Base-by-base conservation (phyloP, 2,888 invertebrate species). In the Acleris literana region DNA sequence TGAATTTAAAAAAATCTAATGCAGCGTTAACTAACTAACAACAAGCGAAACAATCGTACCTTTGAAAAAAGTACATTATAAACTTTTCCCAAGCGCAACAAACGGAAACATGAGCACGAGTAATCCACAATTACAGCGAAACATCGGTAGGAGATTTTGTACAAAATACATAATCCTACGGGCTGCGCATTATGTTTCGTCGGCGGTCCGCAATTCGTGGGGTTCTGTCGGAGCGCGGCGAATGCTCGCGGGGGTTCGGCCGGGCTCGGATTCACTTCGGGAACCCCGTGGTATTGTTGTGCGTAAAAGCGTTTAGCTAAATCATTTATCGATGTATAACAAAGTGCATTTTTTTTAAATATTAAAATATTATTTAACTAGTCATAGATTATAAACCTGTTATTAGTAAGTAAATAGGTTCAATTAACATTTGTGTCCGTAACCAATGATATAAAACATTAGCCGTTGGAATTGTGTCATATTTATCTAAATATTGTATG, bases 61-160 rank as follows among this genome's bases (percentile, higher is more conserved):
- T 57, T 44, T 57, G 51, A 46, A 60, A 65, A 63, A 49, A 60
- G 29, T 52, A 51, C 52, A 61, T 61, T 65, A 61, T 60, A 65
- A 65, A 65, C 49, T 65, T 61, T 52, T 64, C 68, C 55, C 57
- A 49, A 25, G 74, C 74, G 76, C 80, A 77, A 84, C 84, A 86
- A 87, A 90, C 87, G 86, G 84, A 86, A 87, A 87, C 88, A 89
- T 81, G 84, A 83, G 78, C 79, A 76, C 66, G 68, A 72, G 84
- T 88, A 90, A 92, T 91, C 90, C 90, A 90, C 90, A 91, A 90
- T 90, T 90, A 91, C 88, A 83, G 78, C 78, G 81, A 82, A 84
- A 91, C 90, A 88, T 88, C 81, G 86, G 88, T 85, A 85, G 86
- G 86, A 88, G 88, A 90, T 89, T 86, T 79, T 78, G 83, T 80